Evolutionary conservation across 2,113 vertebrate species (phyloP).

Genomic region (Turdus rufiventris): DNA sequence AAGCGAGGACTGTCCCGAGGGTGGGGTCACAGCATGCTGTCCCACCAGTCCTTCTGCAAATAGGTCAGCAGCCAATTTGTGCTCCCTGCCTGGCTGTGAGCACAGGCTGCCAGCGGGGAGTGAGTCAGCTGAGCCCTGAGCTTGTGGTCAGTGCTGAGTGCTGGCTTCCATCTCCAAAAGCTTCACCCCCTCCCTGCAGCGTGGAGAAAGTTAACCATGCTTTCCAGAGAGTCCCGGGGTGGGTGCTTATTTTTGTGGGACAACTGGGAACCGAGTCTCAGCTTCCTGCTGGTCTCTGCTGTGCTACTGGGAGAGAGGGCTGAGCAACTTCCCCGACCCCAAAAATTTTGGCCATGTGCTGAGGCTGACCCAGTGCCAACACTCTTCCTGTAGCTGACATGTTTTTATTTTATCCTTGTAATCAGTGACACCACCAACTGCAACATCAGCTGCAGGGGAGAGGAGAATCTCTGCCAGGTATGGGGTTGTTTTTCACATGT

Average conservation of each 20-base stretch:
- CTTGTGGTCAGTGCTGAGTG: not conserved
- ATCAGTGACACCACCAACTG: not conserved
- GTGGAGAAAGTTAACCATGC: rapidly evolving
- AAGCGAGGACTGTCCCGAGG: not conserved
- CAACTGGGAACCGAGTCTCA: not conserved
- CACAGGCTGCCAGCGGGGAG: not conserved
- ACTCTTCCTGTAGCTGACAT: not conserved
- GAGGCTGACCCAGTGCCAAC: not conserved
- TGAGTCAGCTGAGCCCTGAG: not conserved
- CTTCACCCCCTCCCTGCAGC: not conserved
- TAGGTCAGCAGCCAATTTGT: not conserved
- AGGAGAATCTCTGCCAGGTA: not conserved
- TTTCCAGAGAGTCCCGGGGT: rapidly evolving
- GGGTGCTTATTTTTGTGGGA: not conserved
- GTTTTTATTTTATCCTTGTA: not conserved
- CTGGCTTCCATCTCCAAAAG: not conserved
- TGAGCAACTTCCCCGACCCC: not conserved
- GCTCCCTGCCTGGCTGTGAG: rapidly evolving
- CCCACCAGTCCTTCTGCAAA: not conserved
- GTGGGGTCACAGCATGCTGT: not conserved
- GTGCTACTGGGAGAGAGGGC: not conserved
- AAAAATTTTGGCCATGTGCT: not conserved
- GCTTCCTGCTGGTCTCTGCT: not conserved
- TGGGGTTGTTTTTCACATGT: not conserved
- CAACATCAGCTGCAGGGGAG: not conserved